A percentile compares a stretch with the other conserved stretches of the same genome.
Conservation (phyloP, 2,113 vertebrate genomes). For the Notothenia rossii region DNA sequence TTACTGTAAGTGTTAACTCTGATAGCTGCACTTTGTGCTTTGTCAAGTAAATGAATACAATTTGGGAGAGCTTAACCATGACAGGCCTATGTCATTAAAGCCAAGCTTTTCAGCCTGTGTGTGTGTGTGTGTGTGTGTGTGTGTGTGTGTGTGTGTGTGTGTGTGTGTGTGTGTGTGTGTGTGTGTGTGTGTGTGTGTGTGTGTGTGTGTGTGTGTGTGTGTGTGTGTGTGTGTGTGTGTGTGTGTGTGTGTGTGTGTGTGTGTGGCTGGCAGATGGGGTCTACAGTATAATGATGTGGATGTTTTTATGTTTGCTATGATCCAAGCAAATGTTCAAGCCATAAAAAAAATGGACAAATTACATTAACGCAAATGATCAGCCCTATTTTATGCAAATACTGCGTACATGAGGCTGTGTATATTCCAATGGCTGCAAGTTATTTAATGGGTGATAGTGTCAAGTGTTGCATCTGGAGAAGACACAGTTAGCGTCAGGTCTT, state of each 20-base stretch:
- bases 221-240: conserved; percentile 1
- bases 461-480: conserved; percentile 27
- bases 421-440: conserved; percentile 21
- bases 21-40: conserved; percentile 40
- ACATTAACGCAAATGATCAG: background rate
- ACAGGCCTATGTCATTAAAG: conserved; percentile 30
- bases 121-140: conserved; percentile 12
- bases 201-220: conserved; percentile 15
- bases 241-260: conserved; percentile 9
- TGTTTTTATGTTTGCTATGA: conserved; percentile 33
- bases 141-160: background rate
- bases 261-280: conserved; percentile 10
- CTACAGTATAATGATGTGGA: conserved; percentile 8
- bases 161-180: conserved; percentile 14
- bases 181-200: background rate
- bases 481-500: conserved; percentile 34
- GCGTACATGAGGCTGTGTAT: conserved; percentile 29
- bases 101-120: conserved; percentile 24
- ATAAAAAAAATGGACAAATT: conserved; percentile 8
- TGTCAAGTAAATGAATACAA: conserved; percentile 24
- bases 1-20: conserved; percentile 31
- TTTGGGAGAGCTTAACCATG: conserved; percentile 33
- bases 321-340: conserved; percentile 14
- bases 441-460: conserved; percentile 25
- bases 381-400: conserved; percentile 26